These are phyloP conservation scores for Drosophila greeni DNA, from an alignment of 2,888 invertebrate genomes.

Conservation along the genomic window DNA sequence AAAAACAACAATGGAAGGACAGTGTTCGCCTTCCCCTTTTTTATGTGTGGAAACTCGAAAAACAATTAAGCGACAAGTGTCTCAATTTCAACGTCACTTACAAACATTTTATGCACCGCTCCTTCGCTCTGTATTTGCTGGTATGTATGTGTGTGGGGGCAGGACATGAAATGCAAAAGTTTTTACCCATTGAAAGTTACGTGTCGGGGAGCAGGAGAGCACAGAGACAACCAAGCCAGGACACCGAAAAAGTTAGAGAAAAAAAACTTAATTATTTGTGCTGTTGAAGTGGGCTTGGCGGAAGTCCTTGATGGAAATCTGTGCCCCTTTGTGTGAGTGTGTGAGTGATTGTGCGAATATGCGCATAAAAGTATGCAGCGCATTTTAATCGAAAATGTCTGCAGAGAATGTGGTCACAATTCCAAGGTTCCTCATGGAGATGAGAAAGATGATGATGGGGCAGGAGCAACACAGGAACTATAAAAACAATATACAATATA, in stretches of 20 bases:
- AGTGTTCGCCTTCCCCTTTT: constrained; percentile 33
- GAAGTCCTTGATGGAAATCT: constrained; percentile 48
- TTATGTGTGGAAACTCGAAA: constrained; percentile 66
- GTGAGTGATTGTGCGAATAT: constrained; percentile 41
- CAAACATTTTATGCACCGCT: constrained; percentile 74
- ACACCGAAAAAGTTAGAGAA: constrained; percentile 58
- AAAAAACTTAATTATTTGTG: constrained; percentile 72
- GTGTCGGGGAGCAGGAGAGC: constrained; percentile 45
- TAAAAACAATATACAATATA: not conserved
- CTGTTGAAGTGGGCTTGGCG: constrained; percentile 25
- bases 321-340: constrained; percentile 14
- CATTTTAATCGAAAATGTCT: constrained; percentile 71
- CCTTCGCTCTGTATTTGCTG: constrained; percentile 38
- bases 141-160: constrained; percentile 12
- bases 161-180: constrained; percentile 67
- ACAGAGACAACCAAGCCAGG: constrained; percentile 27
- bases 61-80: constrained; percentile 75
- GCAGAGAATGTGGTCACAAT: constrained; percentile 51
- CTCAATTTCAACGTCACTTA: constrained; percentile 75
- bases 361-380: constrained; percentile 72
- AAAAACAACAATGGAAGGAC: constrained; percentile 45
- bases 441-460: not conserved
- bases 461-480: not conserved
- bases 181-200: constrained; percentile 67
- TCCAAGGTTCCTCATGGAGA: constrained; percentile 12